Conservation (phyloP, 2,113 vertebrate genomes). For the Dissostichus mawsoni region DNA sequence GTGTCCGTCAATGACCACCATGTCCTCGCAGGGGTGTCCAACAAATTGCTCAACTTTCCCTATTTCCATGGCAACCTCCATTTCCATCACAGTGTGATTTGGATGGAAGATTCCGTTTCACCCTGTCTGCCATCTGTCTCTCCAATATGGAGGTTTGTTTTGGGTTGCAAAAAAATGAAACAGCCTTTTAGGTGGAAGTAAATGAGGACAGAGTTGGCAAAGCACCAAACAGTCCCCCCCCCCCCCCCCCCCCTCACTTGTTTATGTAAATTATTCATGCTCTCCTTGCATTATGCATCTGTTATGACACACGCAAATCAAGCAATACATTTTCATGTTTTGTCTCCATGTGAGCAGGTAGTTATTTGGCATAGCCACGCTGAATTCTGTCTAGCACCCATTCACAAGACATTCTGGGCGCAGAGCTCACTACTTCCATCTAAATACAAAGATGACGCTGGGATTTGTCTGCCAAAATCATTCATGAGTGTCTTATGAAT, state of each 20-base stretch:
- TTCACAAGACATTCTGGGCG: slow-evolving; percentile 65
- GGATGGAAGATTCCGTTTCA: slow-evolving; percentile 67
- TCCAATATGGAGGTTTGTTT: slow-evolving; percentile 75
- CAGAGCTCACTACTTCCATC: slow-evolving; percentile 22
- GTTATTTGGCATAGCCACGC: slow-evolving; percentile 68
- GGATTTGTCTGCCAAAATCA: slow-evolving; percentile 37
- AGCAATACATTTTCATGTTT: slow-evolving; percentile 73
- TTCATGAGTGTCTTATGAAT: slow-evolving; percentile 22
- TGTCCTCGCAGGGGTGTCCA: slow-evolving; percentile 18
- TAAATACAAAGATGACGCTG: slow-evolving; percentile 35
- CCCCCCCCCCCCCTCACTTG: slow-evolving; percentile 69
- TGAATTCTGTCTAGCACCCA: slow-evolving; percentile 44
- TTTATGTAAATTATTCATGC: slow-evolving; percentile 82
- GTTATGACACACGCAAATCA: slow-evolving; percentile 69
- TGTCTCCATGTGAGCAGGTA: slow-evolving; percentile 74
- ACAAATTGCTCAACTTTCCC: slow-evolving; percentile 54
- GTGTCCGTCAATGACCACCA: slow-evolving; percentile 29
- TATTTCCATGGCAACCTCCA: slow-evolving; percentile 79
- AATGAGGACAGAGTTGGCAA: slow-evolving; percentile 48
- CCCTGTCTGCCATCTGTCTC: slow-evolving; percentile 80
- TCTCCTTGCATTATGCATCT: slow-evolving; percentile 74
- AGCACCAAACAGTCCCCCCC: slow-evolving; percentile 73
- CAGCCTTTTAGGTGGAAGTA: slow-evolving; percentile 64
- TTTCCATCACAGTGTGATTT: slow-evolving; percentile 64
- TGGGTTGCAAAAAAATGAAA: slow-evolving; percentile 43